Percentiles rank a stretch among this genome's conserved stretches.
Conservation (phyloP, 2,113 vertebrate species). For the Catharus minimus region DNA sequence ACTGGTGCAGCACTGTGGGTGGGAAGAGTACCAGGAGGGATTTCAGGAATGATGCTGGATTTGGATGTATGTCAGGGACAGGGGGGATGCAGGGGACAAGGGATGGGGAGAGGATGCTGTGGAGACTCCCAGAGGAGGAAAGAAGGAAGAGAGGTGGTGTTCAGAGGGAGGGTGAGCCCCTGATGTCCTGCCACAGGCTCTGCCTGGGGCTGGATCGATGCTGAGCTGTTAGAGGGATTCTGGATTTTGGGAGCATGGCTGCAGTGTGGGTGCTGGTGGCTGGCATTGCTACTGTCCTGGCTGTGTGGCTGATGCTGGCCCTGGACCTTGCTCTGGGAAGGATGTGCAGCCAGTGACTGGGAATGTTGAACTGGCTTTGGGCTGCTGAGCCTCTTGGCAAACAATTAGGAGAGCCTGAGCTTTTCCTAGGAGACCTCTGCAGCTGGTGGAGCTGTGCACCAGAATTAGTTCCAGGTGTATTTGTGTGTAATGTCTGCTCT, state of each 20-base stretch:
- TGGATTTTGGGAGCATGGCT: background rate
- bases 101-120: background rate
- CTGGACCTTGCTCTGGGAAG: background rate
- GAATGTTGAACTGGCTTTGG: background rate
- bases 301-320: background rate
- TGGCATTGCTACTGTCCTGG: background rate
- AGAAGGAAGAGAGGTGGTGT: background rate
- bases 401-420: background rate
- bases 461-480: background rate
- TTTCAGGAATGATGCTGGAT: background rate
- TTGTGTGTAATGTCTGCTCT: background rate
- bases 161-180: background rate
- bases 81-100: too few relatives aligned
- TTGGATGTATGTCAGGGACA: background rate
- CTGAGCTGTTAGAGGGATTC: background rate
- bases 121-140: background rate
- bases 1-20: background rate
- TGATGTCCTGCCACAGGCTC: background rate
- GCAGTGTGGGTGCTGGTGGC: background rate
- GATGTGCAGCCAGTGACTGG: background rate
- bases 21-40: background rate
- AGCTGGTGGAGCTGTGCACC: background rate
- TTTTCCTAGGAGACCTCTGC: background rate
- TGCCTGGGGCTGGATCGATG: rapidly evolving
- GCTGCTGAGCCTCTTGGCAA: background rate